Percentiles rank a stretch among this genome's conserved stretches.
Conservation (phyloP, 2,797 vertebrate genomes). For the Steatocranus sp. region DNA sequence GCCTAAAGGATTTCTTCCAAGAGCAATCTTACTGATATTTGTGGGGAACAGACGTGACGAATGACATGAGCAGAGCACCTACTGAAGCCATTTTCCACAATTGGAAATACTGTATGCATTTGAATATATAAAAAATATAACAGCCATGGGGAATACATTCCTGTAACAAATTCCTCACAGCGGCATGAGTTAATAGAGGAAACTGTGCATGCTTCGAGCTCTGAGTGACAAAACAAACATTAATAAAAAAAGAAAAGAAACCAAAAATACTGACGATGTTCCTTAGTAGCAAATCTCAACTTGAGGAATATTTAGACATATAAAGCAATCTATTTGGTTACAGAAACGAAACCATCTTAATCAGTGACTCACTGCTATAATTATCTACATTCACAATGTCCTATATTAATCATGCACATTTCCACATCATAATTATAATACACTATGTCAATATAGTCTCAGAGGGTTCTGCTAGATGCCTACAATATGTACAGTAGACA, state of each 20-base stretch:
- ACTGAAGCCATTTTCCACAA: conserved; percentile 6
- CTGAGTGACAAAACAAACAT: not conserved
- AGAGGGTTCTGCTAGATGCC: not conserved
- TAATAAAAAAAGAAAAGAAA: not conserved
- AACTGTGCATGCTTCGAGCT: not conserved
- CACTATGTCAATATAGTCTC: not conserved
- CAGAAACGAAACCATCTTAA: not conserved
- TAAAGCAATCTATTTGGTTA: not conserved
- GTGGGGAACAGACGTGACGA: conserved; percentile 12
- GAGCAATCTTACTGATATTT: conserved; percentile 6
- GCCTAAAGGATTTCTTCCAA: conserved; percentile 10
- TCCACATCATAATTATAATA: not conserved
- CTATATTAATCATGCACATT: conserved; percentile 10
- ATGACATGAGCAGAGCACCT: not conserved
- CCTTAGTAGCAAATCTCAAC: not conserved
- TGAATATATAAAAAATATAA: conserved; percentile 4
- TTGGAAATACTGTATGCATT: conserved; percentile 5
- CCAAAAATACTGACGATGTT: not conserved
- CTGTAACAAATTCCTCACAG: not conserved
- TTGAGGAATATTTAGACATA: not conserved
- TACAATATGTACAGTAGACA: not conserved
- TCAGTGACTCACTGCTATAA: conserved; percentile 27
- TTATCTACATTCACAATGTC: conserved; percentile 31
- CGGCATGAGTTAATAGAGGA: not conserved
- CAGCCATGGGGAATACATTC: not conserved